A percentile compares a stretch with the other conserved stretches of the same genome.
Conservation (phyloP, 2,888 invertebrate genomes). For the Caenorhabditis doughertyi region DNA sequence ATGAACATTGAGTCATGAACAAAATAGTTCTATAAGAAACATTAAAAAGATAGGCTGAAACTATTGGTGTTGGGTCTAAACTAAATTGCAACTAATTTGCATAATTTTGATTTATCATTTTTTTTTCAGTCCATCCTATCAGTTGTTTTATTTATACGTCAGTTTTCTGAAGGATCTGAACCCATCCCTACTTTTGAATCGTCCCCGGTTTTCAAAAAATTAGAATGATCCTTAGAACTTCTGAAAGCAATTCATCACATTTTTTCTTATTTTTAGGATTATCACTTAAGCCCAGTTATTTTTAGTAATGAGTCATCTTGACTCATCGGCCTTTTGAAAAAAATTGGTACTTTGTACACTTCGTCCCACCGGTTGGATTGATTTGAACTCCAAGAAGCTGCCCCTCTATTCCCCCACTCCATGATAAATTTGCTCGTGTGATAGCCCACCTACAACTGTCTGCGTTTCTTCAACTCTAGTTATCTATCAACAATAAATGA, state of each 20-base stretch:
- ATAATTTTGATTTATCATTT: background rate
- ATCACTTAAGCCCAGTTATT: constrained; percentile 3
- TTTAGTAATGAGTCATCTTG: constrained; percentile 13
- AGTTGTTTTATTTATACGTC: too few relatives aligned
- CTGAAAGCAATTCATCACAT: background rate
- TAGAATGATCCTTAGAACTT: too few relatives aligned
- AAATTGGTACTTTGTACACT: constrained; percentile 18
- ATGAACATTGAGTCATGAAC: too few relatives aligned
- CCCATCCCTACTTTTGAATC: too few relatives aligned
- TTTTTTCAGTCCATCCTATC: too few relatives aligned
- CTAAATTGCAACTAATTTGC: too few relatives aligned
- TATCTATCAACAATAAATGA: constrained; percentile 35
- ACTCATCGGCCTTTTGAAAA: background rate
- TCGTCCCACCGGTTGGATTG: constrained; percentile 1
- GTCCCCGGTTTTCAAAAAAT: too few relatives aligned
- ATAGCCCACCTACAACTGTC: constrained; percentile 30
- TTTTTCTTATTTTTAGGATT: background rate
- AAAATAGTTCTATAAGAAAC: too few relatives aligned
- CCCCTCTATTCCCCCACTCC: constrained; percentile 8
- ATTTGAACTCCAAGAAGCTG: constrained; percentile 18
- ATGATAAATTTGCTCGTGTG: constrained; percentile 56
- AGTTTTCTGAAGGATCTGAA: too few relatives aligned
- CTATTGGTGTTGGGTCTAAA: too few relatives aligned
- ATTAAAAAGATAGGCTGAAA: too few relatives aligned
- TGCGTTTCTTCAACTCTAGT: background rate